These are phyloP conservation scores for Leptopilina boulardi DNA, from an alignment of 1,140 invertebrate species.

Conservation along the genomic window DNA sequence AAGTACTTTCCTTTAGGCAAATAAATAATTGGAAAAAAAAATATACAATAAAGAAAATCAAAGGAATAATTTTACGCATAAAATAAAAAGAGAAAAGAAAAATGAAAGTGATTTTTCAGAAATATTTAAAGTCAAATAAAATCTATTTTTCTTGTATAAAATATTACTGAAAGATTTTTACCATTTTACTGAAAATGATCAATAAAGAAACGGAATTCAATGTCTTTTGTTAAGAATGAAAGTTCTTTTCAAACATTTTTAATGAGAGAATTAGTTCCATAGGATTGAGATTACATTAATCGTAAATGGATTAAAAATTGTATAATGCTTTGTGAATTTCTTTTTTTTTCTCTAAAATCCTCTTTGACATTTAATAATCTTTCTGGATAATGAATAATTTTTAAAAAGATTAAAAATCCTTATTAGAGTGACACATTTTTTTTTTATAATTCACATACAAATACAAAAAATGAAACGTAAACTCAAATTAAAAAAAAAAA, in stretches of 20 bases:
- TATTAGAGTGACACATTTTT: not conserved
- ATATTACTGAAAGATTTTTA: not conserved
- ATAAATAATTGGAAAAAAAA: not conserved
- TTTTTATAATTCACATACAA: not conserved
- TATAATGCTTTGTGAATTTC: constrained; percentile 1
- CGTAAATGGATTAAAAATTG: not conserved
- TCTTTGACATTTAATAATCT: not conserved
- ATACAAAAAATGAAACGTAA: not conserved
- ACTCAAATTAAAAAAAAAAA: too few relatives aligned
- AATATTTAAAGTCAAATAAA: not conserved
- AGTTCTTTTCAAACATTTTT: not conserved
- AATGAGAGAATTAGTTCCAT: not conserved
- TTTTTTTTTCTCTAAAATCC: not conserved
- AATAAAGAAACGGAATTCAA: not conserved
- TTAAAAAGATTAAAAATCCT: not conserved
- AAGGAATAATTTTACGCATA: not conserved
- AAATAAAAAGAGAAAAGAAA: not conserved
- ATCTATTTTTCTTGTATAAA: not conserved
- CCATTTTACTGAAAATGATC: not conserved
- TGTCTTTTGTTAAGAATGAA: not conserved
- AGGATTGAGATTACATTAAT: not conserved
- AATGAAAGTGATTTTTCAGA: constrained; percentile 7
- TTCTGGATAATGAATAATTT: not conserved
- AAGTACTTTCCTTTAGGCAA: too few relatives aligned
- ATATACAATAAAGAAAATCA: not conserved